Conservation (phyloP, 2,113 vertebrate species). For the Paradisaea rubra region DNA sequence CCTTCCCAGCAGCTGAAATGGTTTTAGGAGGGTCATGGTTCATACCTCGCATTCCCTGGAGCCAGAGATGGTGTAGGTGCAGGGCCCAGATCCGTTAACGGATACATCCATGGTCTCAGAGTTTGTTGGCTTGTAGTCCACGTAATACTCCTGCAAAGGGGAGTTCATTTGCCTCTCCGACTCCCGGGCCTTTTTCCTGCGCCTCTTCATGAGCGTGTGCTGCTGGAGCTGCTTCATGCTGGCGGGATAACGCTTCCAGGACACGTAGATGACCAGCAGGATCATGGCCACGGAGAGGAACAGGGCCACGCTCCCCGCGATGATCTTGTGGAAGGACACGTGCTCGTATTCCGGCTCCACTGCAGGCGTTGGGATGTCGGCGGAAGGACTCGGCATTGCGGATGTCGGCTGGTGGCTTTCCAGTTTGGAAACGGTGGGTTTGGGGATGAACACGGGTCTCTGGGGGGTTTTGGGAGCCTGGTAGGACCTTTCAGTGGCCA, state of each 20-base stretch:
- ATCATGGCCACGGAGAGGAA: slow-evolving; percentile 94
- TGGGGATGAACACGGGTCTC: slow-evolving; percentile 72
- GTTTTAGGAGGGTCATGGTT: slow-evolving; percentile 92
- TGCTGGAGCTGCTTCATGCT: slow-evolving; percentile 96
- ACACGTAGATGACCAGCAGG: slow-evolving; percentile 94
- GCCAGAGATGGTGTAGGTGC: slow-evolving; percentile 98
- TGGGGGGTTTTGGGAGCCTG: slow-evolving; percentile 73
- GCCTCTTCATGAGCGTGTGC: slow-evolving; percentile 86
- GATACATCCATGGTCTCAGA: slow-evolving; percentile 98
- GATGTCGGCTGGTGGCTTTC: slow-evolving; percentile 68
- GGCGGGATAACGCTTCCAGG: slow-evolving; percentile 94
- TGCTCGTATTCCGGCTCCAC: slow-evolving; percentile 87
- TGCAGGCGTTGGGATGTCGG: slow-evolving; percentile 72
- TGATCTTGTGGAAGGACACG: slow-evolving; percentile 95
- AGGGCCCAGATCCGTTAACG: slow-evolving; percentile 95
- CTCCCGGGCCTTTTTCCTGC: slow-evolving; percentile 89
- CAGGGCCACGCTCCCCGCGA: slow-evolving; percentile 91
- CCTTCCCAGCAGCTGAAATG: slow-evolving; percentile 92
- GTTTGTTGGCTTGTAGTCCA: slow-evolving; percentile 99
- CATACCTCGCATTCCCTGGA: slow-evolving; percentile 99
- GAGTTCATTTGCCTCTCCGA: slow-evolving; percentile 90
- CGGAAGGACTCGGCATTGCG: slow-evolving; percentile 63
- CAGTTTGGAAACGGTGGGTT: slow-evolving; percentile 76
- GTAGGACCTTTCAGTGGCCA: slow-evolving; percentile 74
- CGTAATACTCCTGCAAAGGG: slow-evolving; percentile 98